Evolutionary conservation across 2,888 invertebrate species (phyloP).

Genomic region (Meta bourneti): DNA sequence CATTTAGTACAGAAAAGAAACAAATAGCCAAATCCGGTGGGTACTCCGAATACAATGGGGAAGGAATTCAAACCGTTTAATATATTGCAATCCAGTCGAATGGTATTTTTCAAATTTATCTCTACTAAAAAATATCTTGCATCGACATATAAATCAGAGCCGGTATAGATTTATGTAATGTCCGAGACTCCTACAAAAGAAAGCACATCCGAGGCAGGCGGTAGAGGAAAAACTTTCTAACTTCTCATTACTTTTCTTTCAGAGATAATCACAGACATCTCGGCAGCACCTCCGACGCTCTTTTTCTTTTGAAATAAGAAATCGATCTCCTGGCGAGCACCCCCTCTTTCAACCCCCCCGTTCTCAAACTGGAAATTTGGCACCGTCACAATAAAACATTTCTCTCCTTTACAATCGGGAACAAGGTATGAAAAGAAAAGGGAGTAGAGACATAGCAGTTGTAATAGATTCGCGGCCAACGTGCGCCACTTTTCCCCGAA

Average conservation of each 20-base stretch:
- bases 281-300: conserved; percentile 5
- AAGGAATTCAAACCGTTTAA: neutral
- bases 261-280: conserved; percentile 19
- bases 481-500: conserved; percentile 7
- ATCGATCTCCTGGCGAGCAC: conserved; percentile 30
- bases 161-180: neutral
- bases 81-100: neutral
- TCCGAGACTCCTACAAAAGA: neutral
- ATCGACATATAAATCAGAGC: neutral
- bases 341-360: neutral
- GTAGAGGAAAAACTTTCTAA: neutral
- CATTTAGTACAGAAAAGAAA: neutral
- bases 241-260: conserved; percentile 15
- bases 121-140: neutral
- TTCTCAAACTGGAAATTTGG: conserved; percentile 54
- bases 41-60: neutral
- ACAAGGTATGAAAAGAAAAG: conserved; percentile 58
- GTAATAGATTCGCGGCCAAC: conserved; percentile 28
- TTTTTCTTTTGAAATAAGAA: conserved; percentile 50
- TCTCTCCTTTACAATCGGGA: conserved; percentile 50
- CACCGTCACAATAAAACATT: conserved; percentile 66
- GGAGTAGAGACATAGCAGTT: neutral
- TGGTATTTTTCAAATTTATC: neutral
- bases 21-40: neutral
- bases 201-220: neutral